Base-by-base conservation (phyloP, 1,140 invertebrate species). In the Penaeus chinensis region DNA sequence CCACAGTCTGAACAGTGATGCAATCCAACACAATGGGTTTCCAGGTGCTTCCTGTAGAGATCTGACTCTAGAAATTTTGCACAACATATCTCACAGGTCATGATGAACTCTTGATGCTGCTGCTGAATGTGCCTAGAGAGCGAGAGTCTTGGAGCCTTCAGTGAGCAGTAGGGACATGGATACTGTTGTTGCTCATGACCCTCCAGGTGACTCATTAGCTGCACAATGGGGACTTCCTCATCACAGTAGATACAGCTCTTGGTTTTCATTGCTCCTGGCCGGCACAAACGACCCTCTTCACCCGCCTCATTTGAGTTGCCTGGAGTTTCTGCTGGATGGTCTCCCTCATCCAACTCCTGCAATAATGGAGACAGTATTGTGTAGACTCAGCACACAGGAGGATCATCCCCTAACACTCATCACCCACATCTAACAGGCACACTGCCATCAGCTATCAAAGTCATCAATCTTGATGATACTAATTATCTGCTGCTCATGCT, bases 291-390 rank as follows among this genome's bases (percentile, higher is more conserved):
- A 82, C 61, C n/a, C 32, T 87, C 85, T 32, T 20, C 80, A 77
- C 60, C 32, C 37, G 62, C 20, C 37, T 85, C 61, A 42, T 85
- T 62, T 78, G 22, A 78, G 78, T 20, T 77, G 54, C 65, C 83
- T 62, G 61, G 60, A n/a, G 27, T 65, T 85, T 85, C 83, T 78
- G 71, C 86, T 62, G 32, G 65, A 82, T 82, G 61, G 61, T 81
- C 86, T 47, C 61, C 86, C 54, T 54, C 54, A 63, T 83, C 86
- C 69, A 87, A 77, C 81, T 65, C 81, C 86, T 87, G 86, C 74
- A 87, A 87, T 78, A 87, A 87, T 76, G 86, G 86, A 87, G 85
- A 87, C 66, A 82, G 86, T 82, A 61, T 81, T 42, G 60, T 87
- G 86, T 87, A 87, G 69, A 74, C 69, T 77, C 27, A 85, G 24